Evolutionary conservation across 92 coral and sea anemone genomes (phyloP).

Genomic region (Heteractis magnifica): DNA sequence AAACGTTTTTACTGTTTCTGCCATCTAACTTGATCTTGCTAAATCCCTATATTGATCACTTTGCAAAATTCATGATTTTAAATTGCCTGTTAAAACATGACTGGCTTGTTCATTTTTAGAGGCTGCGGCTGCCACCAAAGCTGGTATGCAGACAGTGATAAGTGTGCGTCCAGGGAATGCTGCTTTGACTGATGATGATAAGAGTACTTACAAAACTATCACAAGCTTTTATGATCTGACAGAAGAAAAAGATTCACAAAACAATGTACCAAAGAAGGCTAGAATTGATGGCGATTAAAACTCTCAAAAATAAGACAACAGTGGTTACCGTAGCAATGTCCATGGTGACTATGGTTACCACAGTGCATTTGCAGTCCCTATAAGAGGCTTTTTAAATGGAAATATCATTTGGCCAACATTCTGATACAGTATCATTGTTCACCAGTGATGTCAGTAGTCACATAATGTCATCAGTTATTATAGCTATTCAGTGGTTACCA

Average conservation of each 20-base stretch:
- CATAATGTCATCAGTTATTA: no score
- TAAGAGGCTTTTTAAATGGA: no score
- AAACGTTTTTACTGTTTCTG: no score
- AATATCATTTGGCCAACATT: no score
- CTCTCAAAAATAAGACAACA: neutral
- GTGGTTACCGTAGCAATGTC: neutral
- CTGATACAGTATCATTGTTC: no score
- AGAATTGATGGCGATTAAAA: neutral
- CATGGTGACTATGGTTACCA: neutral
- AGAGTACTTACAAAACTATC: conserved; percentile 42
- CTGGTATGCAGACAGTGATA: conserved; percentile 53
- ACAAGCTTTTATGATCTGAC: conserved; percentile 53
- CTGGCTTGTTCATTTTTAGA: conserved; percentile 5
- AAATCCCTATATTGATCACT: no score
- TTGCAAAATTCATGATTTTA: no score
- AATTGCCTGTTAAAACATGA: neutral
- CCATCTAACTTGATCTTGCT: no score
- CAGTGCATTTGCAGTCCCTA: neutral
- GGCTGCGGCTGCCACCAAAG: conserved; percentile 54
- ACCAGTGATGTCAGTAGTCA: no score
- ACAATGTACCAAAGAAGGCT: neutral
- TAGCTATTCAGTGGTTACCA: neutral
- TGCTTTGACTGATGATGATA: conserved; percentile 46
- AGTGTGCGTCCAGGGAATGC: conserved; percentile 75
- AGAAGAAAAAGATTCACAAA: conserved; percentile 10